A percentile compares a stretch with the other conserved stretches of the same genome.
Evolutionary conservation across 1,140 invertebrate species (phyloP).

Genomic region (Aradophagus sp.): DNA sequence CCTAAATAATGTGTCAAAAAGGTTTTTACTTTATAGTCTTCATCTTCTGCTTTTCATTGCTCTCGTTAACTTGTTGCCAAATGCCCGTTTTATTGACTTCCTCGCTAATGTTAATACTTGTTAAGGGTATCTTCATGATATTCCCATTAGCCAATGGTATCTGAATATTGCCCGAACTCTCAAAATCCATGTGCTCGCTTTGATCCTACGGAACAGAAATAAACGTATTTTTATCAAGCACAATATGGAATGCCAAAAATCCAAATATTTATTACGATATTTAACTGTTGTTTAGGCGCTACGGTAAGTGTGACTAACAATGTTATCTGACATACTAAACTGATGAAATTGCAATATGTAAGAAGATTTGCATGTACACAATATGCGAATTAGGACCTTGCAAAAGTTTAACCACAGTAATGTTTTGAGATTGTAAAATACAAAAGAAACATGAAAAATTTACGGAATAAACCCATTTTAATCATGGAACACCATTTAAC

Average conservation of each 20-base stretch:
- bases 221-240: no score
- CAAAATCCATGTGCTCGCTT: slow-evolving; percentile 66
- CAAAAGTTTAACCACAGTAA: no score
- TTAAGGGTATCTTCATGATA: slow-evolving; percentile 92
- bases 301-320: slow-evolving; percentile 51
- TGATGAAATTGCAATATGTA: slow-evolving; percentile 37
- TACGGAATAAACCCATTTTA: no score
- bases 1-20: no score
- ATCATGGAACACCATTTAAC: no score
- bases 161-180: slow-evolving; percentile 81
- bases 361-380: no score
- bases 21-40: slow-evolving; percentile 70
- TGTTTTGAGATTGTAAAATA: no score
- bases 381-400: no score
- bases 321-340: slow-evolving; percentile 41
- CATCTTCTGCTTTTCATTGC: slow-evolving; percentile 73
- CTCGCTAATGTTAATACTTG: slow-evolving; percentile 93
- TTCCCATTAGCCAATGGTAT: slow-evolving; percentile 93
- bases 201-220: slow-evolving; percentile 61
- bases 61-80: slow-evolving; percentile 93
- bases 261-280: slow-evolving; percentile 16
- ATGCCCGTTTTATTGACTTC: slow-evolving; percentile 94
- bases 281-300: slow-evolving; percentile 33
- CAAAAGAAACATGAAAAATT: no score
- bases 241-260: no score